These are phyloP conservation scores for Sycophila sp. DNA, from an alignment of 1,140 invertebrate species.

Conservation along the genomic window DNA sequence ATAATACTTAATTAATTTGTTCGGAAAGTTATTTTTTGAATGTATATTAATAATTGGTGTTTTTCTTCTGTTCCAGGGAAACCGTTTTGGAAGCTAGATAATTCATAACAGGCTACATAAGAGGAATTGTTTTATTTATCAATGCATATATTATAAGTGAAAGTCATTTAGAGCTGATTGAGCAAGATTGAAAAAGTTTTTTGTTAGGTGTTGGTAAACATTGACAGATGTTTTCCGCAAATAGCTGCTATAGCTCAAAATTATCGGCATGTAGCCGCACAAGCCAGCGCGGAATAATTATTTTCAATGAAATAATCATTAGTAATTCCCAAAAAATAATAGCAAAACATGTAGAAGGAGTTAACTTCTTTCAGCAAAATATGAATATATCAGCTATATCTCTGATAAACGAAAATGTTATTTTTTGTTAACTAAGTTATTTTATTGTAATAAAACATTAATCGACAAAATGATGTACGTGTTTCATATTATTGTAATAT, in stretches of 20 bases:
- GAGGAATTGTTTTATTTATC: background rate
- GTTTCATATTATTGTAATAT: too few relatives aligned
- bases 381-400: slow-evolving; percentile 22
- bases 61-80: slow-evolving; percentile 32
- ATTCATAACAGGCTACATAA: background rate
- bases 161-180: slow-evolving; percentile 10
- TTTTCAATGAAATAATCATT: background rate
- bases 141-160: background rate
- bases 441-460: slow-evolving; percentile 38
- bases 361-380: slow-evolving; percentile 22
- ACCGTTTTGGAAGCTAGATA: slow-evolving; percentile 20
- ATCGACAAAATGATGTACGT: slow-evolving; percentile 17
- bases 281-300: slow-evolving; percentile 9
- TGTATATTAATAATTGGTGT: background rate
- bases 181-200: background rate
- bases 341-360: background rate
- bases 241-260: slow-evolving; percentile 6
- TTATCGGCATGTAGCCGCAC: background rate
- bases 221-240: slow-evolving; percentile 6
- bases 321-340: background rate
- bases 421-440: slow-evolving; percentile 39
- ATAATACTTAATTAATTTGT: background rate
- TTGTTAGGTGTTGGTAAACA: background rate
- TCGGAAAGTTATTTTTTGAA: too few relatives aligned
- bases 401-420: slow-evolving; percentile 32